Conservation (phyloP, 2,113 vertebrate genomes). For the Saiga tatarica region DNA sequence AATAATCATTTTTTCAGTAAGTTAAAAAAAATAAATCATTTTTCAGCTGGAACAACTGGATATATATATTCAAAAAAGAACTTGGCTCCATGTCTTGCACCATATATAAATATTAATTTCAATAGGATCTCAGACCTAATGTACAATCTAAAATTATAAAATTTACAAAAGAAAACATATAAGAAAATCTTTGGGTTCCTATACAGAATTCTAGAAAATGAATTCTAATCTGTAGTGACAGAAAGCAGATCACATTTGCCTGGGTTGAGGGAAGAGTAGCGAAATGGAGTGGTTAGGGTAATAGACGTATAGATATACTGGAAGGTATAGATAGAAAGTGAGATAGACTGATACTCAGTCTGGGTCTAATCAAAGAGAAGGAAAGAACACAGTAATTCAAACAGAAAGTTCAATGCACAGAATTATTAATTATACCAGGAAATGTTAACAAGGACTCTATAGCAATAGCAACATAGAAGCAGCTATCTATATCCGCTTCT, state of each 20-base stretch:
- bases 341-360: neutral
- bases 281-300: neutral
- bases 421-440: neutral
- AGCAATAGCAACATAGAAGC: neutral
- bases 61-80: neutral
- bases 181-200: neutral
- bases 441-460: neutral
- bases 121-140: neutral
- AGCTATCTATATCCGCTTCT: neutral
- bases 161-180: neutral
- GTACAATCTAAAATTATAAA: neutral
- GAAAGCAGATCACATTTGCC: neutral
- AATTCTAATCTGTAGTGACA: neutral
- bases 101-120: neutral
- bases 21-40: neutral
- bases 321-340: neutral
- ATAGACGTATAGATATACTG: neutral
- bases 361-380: neutral
- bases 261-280: neutral
- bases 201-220: neutral
- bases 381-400: neutral
- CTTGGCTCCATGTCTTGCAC: neutral
- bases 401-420: neutral
- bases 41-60: neutral
- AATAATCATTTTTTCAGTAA: neutral